Evolutionary conservation across 2,888 invertebrate species (phyloP).

Genomic region (Leucophenga maculata): DNA sequence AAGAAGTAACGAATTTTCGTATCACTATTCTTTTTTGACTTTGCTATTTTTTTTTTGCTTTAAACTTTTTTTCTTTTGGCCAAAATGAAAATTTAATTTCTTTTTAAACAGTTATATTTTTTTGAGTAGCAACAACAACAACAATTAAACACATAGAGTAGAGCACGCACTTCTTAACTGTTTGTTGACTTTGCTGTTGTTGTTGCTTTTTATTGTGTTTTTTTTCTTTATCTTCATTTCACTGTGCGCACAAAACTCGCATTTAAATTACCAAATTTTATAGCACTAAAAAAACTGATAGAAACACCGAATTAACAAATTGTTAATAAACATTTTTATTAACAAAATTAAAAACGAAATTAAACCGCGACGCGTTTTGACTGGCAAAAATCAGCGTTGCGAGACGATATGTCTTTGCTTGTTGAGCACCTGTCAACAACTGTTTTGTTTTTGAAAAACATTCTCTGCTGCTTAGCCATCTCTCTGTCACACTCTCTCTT

Average conservation of each 20-base stretch:
- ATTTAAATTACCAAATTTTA: constrained; percentile 22
- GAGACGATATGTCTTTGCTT: not conserved
- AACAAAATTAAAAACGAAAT: not conserved
- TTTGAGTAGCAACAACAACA: not conserved
- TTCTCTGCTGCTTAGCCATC: too few relatives aligned
- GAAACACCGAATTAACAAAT: not conserved
- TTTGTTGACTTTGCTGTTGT: too few relatives aligned
- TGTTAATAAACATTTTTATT: not conserved
- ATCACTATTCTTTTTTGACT: not conserved
- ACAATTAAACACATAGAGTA: not conserved
- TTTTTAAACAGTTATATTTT: not conserved
- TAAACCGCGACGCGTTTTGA: not conserved
- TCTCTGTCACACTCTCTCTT: too few relatives aligned
- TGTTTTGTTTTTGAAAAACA: too few relatives aligned
- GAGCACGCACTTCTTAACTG: constrained; percentile 15
- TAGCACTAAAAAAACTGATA: not conserved
- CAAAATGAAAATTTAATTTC: constrained; percentile 1
- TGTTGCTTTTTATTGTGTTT: not conserved
- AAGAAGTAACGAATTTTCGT: not conserved
- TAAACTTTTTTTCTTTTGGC: constrained; percentile 3
- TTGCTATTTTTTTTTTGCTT: not conserved
- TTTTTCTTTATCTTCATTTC: constrained; percentile 4
- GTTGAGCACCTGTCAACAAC: too few relatives aligned
- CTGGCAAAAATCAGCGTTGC: too few relatives aligned
- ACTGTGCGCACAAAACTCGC: not conserved